Evolutionary conservation across 1,140 invertebrate genomes (phyloP).

Genomic region (Drosophila tsacasi): DNA sequence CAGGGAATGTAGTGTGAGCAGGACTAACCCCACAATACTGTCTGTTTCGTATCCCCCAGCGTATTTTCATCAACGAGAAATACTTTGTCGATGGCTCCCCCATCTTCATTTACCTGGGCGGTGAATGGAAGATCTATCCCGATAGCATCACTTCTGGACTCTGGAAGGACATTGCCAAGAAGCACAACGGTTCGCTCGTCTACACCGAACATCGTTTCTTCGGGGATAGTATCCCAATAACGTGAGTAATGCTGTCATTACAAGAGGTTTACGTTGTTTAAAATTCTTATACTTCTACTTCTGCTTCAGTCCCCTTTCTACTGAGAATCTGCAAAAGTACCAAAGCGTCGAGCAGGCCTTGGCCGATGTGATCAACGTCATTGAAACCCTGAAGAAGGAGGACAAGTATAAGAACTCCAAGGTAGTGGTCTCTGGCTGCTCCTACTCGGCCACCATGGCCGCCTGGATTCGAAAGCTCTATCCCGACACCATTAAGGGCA

Average conservation of each 20-base stretch:
- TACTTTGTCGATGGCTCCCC: conserved; percentile 86
- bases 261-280: not conserved
- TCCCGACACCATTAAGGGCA: conserved; percentile 89
- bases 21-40: not conserved
- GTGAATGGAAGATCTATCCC: conserved; percentile 87
- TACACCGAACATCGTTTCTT: conserved; percentile 94
- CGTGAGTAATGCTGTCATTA: conserved; percentile 85
- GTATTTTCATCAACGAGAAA: conserved; percentile 88
- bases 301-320: conserved; percentile 82
- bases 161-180: conserved; percentile 87
- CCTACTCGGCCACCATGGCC: conserved; percentile 92
- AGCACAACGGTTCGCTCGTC: conserved; percentile 88
- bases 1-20: not conserved
- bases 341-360: conserved; percentile 91
- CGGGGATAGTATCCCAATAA: conserved; percentile 90
- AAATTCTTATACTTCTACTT: too few species aligned
- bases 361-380: conserved; percentile 91
- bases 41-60: conserved; percentile 10
- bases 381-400: conserved; percentile 86
- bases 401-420: conserved; percentile 79
- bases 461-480: conserved; percentile 92
- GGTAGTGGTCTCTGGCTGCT: conserved; percentile 90
- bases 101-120: conserved; percentile 88
- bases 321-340: conserved; percentile 88
- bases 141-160: conserved; percentile 86